Evolutionary conservation across 2,888 invertebrate species (phyloP), one percentile per base, ranked within the genome.

Genomic region (Hofmannophila pseudospretella): DNA sequence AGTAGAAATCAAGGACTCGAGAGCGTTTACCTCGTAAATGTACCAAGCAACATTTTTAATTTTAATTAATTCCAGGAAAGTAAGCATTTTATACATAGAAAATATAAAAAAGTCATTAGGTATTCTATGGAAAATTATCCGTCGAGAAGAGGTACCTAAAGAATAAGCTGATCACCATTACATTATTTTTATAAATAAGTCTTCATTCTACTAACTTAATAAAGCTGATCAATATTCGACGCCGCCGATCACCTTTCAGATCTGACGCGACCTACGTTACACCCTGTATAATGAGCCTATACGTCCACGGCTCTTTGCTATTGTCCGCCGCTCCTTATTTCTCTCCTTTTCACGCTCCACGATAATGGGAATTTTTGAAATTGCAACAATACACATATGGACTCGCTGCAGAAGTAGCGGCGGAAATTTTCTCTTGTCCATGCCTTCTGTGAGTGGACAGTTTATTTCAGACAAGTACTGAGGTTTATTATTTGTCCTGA

Each of bases 291-390:
- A 19, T 19, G n/a, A 8, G n/a, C 23, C 23, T 23, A 23, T n/a
- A 23, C 13, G 28, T 34, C 27, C 28, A 28, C 11, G 36, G 47
- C 47, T 48, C 43, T 53, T 49, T 25, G 34, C 30, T 52, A 76
- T 82, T 79, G 81, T 80, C 73, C 72, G 66, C 55, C 54, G 52
- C 62, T 78, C 63, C 78, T 77, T 81, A 80, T 80, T 77, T 78
- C 67, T 73, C 67, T 72, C 66, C 72, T 70, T 71, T 79, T 75
- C 74, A 66, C 73, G 67, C 74, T 76, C 60, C 51, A 72, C 73
- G 58, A 71, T 84, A 82, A 81, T 81, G 67, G 81, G 78, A 79
- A 84, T 84, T 79, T 84, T 72, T 81, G 76, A 81, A 84, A 85
- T 82, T 80, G 80, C 81, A 77, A 84, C 81, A 81, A 84, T 81